Evolutionary conservation across 2,888 invertebrate species (phyloP), one percentile per base, ranked within the genome.

Genomic region (Drosophila atripex): DNA sequence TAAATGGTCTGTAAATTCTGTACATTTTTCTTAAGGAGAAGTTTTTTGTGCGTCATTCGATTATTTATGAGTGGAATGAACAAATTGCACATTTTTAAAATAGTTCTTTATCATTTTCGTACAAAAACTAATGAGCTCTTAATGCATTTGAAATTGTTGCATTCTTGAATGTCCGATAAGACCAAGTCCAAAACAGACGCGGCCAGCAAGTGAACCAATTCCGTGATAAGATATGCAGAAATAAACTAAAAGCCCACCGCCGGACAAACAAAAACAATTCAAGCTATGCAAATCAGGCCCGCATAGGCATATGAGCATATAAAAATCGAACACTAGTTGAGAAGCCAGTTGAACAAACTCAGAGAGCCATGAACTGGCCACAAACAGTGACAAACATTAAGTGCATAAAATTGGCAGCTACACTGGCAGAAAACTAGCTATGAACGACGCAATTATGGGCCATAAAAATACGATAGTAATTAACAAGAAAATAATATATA

Each of bases 281-380:
- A 50, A 21, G 64, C 54, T 77, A 71, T 71, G 70, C 51, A 71
- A 71, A 71, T 71, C 70, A 28, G 23, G 16, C 61, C 54, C 70
- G 70, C 70, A 70, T 61, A 54, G 53, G 53, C 53, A 30, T 30
- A 50, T 9, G 8, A 28, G 8, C 28, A 28, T 18, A 16, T 12
- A 30, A 32, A 52, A 50, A 69, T 59, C 59, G 69, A 52, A 53
- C 57, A 21, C 52, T 60, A 46, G 49, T 53, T 39, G 18, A 16
- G 38, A 16, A 56, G 63, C 60, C 60, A 74, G 82, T 78, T 84
- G 86, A 84, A 86, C 52, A 84, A 82, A 86, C 86, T 75, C 66
- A 66, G 75, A 70, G 59, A 75, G 84, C 84, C 84, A 73, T 84
- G 84, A 84, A 84, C 85, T 71, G 70, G 69, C 70, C 70, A 25